Base-by-base conservation (phyloP, 2,888 invertebrate species). In the Rhodophaea formosa region DNA sequence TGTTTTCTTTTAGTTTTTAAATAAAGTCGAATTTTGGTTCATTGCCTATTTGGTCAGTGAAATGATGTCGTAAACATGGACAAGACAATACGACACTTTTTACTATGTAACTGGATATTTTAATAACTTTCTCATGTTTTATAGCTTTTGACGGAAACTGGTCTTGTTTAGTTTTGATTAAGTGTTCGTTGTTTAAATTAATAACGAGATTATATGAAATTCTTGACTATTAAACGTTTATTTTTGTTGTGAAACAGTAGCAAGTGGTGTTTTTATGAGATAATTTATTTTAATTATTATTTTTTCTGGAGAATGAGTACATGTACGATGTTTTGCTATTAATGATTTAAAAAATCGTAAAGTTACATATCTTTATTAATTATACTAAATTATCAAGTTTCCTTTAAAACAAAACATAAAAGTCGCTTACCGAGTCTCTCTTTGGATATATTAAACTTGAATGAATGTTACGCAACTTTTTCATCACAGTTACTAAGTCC, bases 81-180 rank as follows among this genome's bases (percentile, higher is more conserved):
- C 53, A 29, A 51, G 39, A 58, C 49, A 57, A 59, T 44, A 62
- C 47, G 57, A 56, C 49, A 56, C 49, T 43, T 49, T 56, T 47
- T 54, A 59, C 53, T 45, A 51, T 58, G 56, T 64, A 69, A 66
- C 63, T 65, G 67, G 61, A 63, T 54, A 65, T 67, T 64, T 60
- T 69, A 70, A 72, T 71, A 68, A 62, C 52, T 63, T 68, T 70
- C 68, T 62, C 67, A 68, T 68, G 61, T 62, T 59, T 58, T 55
- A 60, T 59, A 57, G 53, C 61, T 55, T 65, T 58, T 53, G 54
- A 63, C 66, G 65, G 67, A 69, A 67, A 59, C 58, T 52, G 32
- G 39, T 61, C 66, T 66, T 61, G 67, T 67, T 64, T 29, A 46
- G 51, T 45, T 65, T 62, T 63, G 60, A 67, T 66, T 62, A 62